Conservation (phyloP, 37 sponge, comb jelly and placozoan genomes). For the Crambe crambe region DNA sequence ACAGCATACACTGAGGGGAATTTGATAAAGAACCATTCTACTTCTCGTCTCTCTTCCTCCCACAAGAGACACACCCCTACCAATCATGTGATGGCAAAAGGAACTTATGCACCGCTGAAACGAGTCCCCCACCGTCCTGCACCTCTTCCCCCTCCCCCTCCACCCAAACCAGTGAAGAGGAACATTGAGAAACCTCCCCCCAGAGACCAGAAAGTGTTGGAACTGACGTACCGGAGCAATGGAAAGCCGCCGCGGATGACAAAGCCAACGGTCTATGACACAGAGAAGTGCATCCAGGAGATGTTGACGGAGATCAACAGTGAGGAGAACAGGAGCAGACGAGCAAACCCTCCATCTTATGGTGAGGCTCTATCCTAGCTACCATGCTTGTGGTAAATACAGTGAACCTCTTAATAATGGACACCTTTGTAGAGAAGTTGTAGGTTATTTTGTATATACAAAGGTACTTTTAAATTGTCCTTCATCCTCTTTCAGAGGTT, state of each 20-base stretch:
- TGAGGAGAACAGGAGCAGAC: neutral
- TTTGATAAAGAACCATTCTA: neutral
- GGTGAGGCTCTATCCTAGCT: neutral
- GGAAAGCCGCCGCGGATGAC: neutral
- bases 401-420: too few species aligned
- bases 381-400: too few species aligned
- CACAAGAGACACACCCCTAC: neutral
- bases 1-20: constrained; percentile 13
- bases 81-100: neutral
- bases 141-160: neutral
- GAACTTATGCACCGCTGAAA: neutral
- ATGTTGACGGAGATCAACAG: constrained; percentile 13
- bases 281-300: neutral
- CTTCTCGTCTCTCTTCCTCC: neutral
- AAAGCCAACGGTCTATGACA: constrained; percentile 1
- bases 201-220: neutral
- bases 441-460: too few species aligned
- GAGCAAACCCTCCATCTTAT: neutral
- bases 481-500: too few species aligned
- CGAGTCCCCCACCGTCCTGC: neutral
- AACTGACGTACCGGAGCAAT: too few species aligned
- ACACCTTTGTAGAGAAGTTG: too few species aligned
- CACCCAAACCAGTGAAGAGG: neutral
- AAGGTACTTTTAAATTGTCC: too few species aligned
- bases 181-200: neutral